Evolutionary conservation across 1,140 invertebrate species (phyloP).

Genomic region (Eubasilissa regina): DNA sequence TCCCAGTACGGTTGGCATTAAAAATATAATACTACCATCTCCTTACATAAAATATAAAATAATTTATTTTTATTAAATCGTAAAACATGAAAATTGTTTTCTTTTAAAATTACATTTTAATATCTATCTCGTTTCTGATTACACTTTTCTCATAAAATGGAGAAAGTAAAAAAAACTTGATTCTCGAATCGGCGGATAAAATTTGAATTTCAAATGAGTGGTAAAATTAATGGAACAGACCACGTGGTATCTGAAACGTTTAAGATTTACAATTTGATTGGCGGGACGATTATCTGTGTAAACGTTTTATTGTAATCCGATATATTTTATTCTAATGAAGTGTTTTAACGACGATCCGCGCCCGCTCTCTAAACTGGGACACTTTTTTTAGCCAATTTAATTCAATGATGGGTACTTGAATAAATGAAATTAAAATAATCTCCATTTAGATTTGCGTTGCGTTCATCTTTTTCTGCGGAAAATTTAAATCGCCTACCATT

Average conservation of each 20-base stretch:
- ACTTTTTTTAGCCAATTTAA: conserved; percentile 6
- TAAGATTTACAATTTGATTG: conserved; percentile 49
- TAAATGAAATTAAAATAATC: neutral
- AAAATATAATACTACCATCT: neutral
- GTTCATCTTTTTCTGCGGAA: neutral
- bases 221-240: conserved; percentile 25
- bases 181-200: conserved; percentile 27
- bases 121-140: too few species aligned
- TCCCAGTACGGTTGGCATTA: neutral
- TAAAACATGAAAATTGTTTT: neutral
- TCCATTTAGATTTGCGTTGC: neutral
- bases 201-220: conserved; percentile 43
- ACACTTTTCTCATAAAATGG: neutral
- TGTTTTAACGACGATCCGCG: neutral
- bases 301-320: conserved; percentile 14
- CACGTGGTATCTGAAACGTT: conserved; percentile 47
- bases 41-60: neutral
- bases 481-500: too few species aligned
- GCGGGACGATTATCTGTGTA: conserved; percentile 15
- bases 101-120: neutral
- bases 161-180: conserved; percentile 24
- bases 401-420: neutral
- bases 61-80: neutral
- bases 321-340: conserved; percentile 29
- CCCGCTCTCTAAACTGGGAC: neutral